phyloP scores from a whole-genome alignment of 2,113 vertebrate genomes.

The Chloebia gouldiae region DNA sequence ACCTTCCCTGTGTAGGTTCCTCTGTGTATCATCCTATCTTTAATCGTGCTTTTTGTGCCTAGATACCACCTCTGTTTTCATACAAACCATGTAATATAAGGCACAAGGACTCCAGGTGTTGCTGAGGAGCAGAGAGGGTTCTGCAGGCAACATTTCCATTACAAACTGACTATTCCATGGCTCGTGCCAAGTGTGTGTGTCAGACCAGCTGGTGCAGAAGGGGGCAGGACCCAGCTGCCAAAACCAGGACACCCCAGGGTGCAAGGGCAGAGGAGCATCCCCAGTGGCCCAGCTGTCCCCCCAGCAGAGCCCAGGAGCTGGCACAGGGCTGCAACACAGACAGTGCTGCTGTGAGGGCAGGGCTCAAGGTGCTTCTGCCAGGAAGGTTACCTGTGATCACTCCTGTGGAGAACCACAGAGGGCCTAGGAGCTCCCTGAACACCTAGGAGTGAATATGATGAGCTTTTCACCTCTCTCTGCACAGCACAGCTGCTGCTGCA shows the following conservation, averaged over 20 bases:
- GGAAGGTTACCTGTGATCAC: not conserved
- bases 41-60: not conserved
- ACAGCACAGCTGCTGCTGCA: not conserved
- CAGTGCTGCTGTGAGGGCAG: not conserved
- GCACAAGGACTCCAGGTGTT: not conserved
- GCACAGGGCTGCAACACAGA: not conserved
- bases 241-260: not conserved
- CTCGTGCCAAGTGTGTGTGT: accelerated
- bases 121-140: not conserved
- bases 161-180: not conserved
- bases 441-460: not conserved
- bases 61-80: not conserved
- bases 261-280: not conserved
- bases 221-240: accelerated
- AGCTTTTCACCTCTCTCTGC: not conserved
- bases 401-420: not conserved
- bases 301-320: not conserved
- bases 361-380: not conserved
- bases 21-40: not conserved
- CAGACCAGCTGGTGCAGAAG: accelerated
- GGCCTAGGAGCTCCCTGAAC: not conserved
- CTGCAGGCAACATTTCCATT: not conserved
- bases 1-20: not conserved
- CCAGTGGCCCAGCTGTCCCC: not conserved
- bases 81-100: not conserved